These are phyloP conservation scores for Monomorium pharaonis DNA, from an alignment of 1,140 invertebrate species.

Conservation along the genomic window DNA sequence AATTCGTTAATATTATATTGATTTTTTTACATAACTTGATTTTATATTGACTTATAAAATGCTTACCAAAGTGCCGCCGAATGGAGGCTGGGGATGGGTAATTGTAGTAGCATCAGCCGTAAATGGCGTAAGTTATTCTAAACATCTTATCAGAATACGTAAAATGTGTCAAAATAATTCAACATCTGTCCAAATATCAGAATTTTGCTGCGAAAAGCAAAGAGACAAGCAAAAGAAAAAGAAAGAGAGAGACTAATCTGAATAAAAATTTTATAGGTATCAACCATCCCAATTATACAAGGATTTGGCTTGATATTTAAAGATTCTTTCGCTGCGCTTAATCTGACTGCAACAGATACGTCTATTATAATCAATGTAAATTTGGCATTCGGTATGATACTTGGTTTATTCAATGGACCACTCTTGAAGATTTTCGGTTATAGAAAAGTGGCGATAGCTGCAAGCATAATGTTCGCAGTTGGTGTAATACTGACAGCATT, in stretches of 20 bases:
- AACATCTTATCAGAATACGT: background rate
- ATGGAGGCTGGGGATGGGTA: slow-evolving; percentile 88
- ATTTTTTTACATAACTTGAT: background rate
- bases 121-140: slow-evolving; percentile 86
- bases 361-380: slow-evolving; percentile 86
- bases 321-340: slow-evolving; percentile 86
- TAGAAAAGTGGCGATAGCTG: slow-evolving; percentile 84
- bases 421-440: slow-evolving; percentile 84
- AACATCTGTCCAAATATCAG: background rate
- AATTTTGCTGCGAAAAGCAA: background rate
- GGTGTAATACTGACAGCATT: slow-evolving; percentile 60
- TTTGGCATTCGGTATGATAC: slow-evolving; percentile 86
- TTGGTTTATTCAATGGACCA: slow-evolving; percentile 86
- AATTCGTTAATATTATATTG: background rate
- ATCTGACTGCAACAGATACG: slow-evolving; percentile 83
- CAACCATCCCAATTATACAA: slow-evolving; percentile 85
- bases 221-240: too few relatives aligned
- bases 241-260: background rate
- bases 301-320: slow-evolving; percentile 88
- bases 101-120: slow-evolving; percentile 86
- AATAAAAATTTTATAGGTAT: slow-evolving; percentile 81
- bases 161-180: background rate
- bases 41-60: slow-evolving; percentile 23
- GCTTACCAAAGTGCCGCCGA: slow-evolving; percentile 79
- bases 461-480: slow-evolving; percentile 46